Conservation (phyloP, 2,888 invertebrate genomes). For the Tiliacea citrago region DNA sequence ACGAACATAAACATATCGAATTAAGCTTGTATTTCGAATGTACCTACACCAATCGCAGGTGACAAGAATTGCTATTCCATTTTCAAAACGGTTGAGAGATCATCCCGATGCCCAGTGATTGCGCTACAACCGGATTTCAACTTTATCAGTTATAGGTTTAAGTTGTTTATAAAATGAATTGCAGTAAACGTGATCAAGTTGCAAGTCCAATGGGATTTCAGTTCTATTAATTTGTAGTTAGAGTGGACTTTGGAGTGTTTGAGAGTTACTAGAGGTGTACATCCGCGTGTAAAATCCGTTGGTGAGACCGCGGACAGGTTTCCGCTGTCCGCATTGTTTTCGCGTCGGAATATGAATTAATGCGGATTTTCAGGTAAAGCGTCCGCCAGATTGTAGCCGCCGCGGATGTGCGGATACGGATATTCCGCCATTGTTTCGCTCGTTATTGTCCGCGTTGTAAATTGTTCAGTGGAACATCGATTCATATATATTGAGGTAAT, state of each 20-base stretch:
- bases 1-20: slow-evolving; percentile 63
- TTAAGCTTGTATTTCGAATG: slow-evolving; percentile 65
- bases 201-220: slow-evolving; percentile 51
- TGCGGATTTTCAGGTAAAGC: slow-evolving; percentile 83
- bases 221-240: slow-evolving; percentile 54
- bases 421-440: slow-evolving; percentile 63
- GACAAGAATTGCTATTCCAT: slow-evolving; percentile 85
- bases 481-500: slow-evolving; percentile 56
- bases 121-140: slow-evolving; percentile 65
- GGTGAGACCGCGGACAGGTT: slow-evolving; percentile 82
- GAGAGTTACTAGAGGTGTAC: slow-evolving; percentile 72
- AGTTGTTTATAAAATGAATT: slow-evolving; percentile 61
- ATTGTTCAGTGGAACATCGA: slow-evolving; percentile 60
- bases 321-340: slow-evolving; percentile 82
- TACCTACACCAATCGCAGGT: slow-evolving; percentile 78
- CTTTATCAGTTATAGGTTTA: slow-evolving; percentile 61
- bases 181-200: slow-evolving; percentile 50
- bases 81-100: slow-evolving; percentile 82
- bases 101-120: slow-evolving; percentile 76
- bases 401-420: slow-evolving; percentile 65
- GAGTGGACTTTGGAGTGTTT: slow-evolving; percentile 63
- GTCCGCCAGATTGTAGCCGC: slow-evolving; percentile 75
- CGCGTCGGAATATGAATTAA: slow-evolving; percentile 83
- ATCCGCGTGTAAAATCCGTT: slow-evolving; percentile 83
- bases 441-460: slow-evolving; percentile 65